Base-by-base conservation (phyloP, 2,113 vertebrate genomes). In the Condylura cristata region DNA sequence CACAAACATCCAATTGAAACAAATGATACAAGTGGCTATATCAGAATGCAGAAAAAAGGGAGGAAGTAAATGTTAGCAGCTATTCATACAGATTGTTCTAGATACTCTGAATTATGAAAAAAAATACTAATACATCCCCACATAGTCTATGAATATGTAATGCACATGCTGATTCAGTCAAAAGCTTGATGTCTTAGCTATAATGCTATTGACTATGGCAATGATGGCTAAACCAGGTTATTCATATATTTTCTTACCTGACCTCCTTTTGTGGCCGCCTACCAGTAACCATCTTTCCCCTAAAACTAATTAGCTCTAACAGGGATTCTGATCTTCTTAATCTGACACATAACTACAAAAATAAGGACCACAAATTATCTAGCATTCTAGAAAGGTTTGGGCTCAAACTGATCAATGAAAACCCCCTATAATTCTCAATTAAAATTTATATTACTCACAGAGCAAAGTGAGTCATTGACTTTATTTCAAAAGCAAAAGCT, bases 341-440 rank as follows among this genome's bases (percentile, higher is more conserved):
- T 48, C 71, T 86, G 48, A 93, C 91, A 76, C 91, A 76, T 44
- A 78, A 87, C 30, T 91, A 39, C 48, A 94, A 92, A 94, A 91
- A n/a, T 83, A 96, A 94, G 76, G 80, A 91, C 39, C 66, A 93
- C 68, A 93, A 84, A 94, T 90, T 92, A 91, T 34, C 37, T 90
- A 79, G 58, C 20, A 91, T 80, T 86, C 68, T 58, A 84, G 61
- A 94, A 92, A 60, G 41, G 61, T 63, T 93, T 84, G 22, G n/a
- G 37, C 28, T 94, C 51, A 96, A 95, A 90, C 34, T 7, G 46
- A 84, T 76, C 65, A 41, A 93, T 46, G 56, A 90, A 93, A 68
- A 17, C 8, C 41, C 44, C 91, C 28, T 61, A 89, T 87, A 68
- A 87, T 86, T 95, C 51, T 89, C 72, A 94, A 83, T 60, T 88